phyloP scores from a whole-genome alignment of 2,888 invertebrate species.

The Morinoia aosen region DNA sequence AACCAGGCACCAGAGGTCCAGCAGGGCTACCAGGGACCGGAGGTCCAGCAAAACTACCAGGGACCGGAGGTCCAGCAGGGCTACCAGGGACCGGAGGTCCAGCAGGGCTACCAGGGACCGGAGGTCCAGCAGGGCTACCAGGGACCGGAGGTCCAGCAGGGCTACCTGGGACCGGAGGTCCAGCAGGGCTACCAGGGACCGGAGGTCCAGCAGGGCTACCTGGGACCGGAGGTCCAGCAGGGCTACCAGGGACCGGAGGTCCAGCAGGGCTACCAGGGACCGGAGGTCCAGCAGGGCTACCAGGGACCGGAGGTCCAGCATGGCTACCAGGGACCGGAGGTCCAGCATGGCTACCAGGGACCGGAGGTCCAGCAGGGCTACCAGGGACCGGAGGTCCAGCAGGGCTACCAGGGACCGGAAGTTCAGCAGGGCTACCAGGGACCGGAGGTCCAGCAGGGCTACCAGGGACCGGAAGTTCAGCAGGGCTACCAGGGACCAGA shows the following conservation, averaged over 20 bases:
- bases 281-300: background rate
- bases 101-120: background rate
- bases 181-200: background rate
- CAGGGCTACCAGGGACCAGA: background rate
- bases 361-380: background rate
- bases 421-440: background rate
- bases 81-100: background rate
- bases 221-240: background rate
- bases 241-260: background rate
- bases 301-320: background rate
- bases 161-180: background rate
- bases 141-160: background rate
- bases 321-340: background rate
- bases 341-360: background rate
- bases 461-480: background rate
- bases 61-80: background rate
- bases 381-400: background rate
- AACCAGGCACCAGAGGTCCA: background rate
- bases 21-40: background rate
- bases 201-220: background rate
- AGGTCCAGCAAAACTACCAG: background rate
- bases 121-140: background rate
- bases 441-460: background rate
- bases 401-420: conserved; percentile 2
- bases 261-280: background rate